These are phyloP conservation scores for Dryobates pubescens DNA, from an alignment of 2,797 vertebrate species.

Conservation along the genomic window DNA sequence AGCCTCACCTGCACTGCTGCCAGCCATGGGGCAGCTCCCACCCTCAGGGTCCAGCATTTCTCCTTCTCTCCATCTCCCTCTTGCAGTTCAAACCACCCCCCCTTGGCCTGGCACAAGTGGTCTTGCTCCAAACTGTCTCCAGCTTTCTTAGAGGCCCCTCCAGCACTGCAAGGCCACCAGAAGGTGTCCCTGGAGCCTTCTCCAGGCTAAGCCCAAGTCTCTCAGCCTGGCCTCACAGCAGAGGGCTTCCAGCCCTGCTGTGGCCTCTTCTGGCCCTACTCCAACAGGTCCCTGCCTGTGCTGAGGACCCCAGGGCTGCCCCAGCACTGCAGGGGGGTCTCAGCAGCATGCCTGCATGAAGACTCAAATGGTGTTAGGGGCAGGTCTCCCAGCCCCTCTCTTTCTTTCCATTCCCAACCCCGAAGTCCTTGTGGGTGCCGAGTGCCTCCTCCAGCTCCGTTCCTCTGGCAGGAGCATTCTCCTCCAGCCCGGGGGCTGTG, in stretches of 20 bases:
- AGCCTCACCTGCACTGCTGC: background rate
- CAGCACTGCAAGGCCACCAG: too few species aligned
- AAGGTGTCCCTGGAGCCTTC: too few species aligned
- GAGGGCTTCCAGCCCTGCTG: background rate
- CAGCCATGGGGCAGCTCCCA: background rate
- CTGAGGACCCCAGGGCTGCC: background rate
- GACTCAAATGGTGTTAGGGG: too few species aligned
- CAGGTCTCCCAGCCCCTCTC: background rate
- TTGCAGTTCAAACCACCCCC: background rate
- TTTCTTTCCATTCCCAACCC: background rate
- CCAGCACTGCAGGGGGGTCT: background rate
- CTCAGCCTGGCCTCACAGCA: too few species aligned
- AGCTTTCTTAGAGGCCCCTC: too few species aligned
- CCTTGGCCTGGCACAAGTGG: background rate
- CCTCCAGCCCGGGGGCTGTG: background rate
- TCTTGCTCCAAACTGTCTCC: too few species aligned
- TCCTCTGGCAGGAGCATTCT: background rate
- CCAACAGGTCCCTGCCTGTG: background rate
- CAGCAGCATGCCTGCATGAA: background rate
- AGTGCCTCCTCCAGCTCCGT: background rate
- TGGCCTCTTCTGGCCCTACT: background rate
- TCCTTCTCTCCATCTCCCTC: background rate
- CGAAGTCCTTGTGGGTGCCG: accelerated
- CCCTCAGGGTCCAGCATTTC: background rate
- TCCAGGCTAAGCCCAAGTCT: too few species aligned